Percentiles rank a stretch among this genome's conserved stretches.
Evolutionary conservation across 1,140 invertebrate species (phyloP).

Genomic region (Drosophila rhopaloa): DNA sequence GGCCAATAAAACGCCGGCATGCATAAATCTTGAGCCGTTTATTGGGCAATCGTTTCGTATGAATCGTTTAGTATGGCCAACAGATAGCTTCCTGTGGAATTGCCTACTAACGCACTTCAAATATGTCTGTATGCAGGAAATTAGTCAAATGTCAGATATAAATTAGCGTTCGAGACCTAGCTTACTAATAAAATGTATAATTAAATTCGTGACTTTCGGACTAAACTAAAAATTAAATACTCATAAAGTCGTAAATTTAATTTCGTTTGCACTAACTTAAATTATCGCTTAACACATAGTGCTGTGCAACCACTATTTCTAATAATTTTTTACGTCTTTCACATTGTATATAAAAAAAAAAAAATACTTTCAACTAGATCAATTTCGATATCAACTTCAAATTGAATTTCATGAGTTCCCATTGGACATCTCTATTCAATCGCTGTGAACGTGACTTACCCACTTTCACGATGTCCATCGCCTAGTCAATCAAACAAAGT

Average conservation of each 20-base stretch:
- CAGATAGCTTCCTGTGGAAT: slow-evolving; percentile 32
- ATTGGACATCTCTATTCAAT: slow-evolving; percentile 22
- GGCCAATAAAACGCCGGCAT: slow-evolving; percentile 62
- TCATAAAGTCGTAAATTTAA: no score
- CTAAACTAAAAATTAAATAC: no score
- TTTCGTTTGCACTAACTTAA: no score
- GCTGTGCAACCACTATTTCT: no score
- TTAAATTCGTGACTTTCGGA: no score
- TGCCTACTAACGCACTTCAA: slow-evolving; percentile 38
- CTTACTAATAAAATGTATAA: neutral
- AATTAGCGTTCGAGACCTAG: neutral
- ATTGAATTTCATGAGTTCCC: slow-evolving; percentile 37
- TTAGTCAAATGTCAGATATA: neutral
- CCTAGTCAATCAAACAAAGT: slow-evolving; percentile 48
- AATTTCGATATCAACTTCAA: slow-evolving; percentile 20
- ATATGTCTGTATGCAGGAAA: slow-evolving; percentile 15
- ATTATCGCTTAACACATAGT: no score
- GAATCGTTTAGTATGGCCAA: slow-evolving; percentile 12
- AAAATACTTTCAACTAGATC: neutral
- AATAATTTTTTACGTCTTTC: no score
- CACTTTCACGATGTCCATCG: slow-evolving; percentile 32
- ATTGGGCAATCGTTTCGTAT: slow-evolving; percentile 32
- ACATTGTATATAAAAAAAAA: no score
- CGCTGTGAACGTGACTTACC: slow-evolving; percentile 39
- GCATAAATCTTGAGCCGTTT: slow-evolving; percentile 67